Percentiles rank a stretch among this genome's conserved stretches.
Conservation (phyloP, 2,113 vertebrate species). For the Pantherophis guttatus region DNA sequence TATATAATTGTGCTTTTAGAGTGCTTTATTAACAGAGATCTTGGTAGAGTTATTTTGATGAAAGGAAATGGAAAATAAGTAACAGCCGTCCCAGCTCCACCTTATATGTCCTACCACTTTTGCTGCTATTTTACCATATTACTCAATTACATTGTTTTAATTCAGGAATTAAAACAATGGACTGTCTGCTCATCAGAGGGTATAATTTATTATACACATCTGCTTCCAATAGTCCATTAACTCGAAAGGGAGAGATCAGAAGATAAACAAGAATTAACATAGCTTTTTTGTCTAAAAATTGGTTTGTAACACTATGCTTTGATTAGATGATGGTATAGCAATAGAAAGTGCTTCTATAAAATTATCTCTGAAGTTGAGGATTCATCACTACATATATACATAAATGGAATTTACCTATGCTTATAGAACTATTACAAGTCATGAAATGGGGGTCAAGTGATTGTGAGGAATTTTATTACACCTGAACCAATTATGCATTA, state of each 20-base stretch:
- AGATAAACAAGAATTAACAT: not conserved
- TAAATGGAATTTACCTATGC: not conserved
- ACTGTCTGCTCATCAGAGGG: not conserved
- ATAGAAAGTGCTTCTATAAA: not conserved
- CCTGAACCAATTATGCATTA: not conserved
- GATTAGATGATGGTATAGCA: not conserved
- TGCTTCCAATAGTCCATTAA: not conserved
- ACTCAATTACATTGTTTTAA: not conserved
- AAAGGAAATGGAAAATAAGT: not conserved
- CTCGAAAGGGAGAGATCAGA: not conserved
- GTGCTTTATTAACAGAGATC: not conserved
- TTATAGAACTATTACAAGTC: not conserved
- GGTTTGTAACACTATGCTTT: not conserved
- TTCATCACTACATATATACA: not conserved
- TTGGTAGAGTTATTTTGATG: not conserved
- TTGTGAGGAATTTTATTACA: not conserved
- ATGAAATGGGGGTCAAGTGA: not conserved
- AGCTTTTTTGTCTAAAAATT: not conserved
- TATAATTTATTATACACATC: not conserved
- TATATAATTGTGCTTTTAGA: not conserved
- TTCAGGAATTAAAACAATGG: too few species aligned
- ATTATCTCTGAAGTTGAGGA: not conserved
- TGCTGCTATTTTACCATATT: not conserved
- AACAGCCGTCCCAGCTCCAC: not conserved
- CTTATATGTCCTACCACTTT: not conserved